Conservation (phyloP, 2,888 invertebrate genomes). For the Polia nebulosa region DNA sequence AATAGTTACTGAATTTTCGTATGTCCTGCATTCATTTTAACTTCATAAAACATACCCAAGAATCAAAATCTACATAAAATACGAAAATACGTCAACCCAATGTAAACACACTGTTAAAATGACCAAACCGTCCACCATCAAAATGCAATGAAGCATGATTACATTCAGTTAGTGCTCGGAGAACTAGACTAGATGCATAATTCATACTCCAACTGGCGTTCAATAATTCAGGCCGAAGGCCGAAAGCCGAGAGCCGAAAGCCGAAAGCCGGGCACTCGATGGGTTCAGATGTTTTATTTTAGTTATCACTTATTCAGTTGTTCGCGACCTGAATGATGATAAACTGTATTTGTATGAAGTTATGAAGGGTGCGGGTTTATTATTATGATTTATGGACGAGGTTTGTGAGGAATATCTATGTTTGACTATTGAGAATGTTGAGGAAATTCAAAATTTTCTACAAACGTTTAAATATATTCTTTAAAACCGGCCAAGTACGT, state of each 20-base stretch:
- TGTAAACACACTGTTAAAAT: slow-evolving; percentile 54
- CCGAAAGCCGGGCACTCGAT: slow-evolving; percentile 57
- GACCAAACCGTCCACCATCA: slow-evolving; percentile 53
- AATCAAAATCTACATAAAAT: slow-evolving; percentile 19
- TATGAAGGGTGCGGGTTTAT: slow-evolving; percentile 51
- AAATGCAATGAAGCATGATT: slow-evolving; percentile 66
- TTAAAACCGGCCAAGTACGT: no score
- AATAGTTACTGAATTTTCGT: neutral
- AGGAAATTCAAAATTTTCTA: neutral
- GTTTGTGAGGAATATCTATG: slow-evolving; percentile 46
- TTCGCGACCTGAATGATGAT: slow-evolving; percentile 62
- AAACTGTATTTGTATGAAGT: slow-evolving; percentile 57
- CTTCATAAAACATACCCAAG: neutral
- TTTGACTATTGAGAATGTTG: neutral
- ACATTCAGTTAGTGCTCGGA: slow-evolving; percentile 65
- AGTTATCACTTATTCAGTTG: slow-evolving; percentile 67
- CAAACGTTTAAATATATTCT: neutral
- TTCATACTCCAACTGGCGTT: slow-evolving; percentile 65
- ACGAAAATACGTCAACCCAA: slow-evolving; percentile 16
- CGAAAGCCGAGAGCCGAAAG: slow-evolving; percentile 52
- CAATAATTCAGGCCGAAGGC: slow-evolving; percentile 67
- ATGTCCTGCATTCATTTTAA: neutral
- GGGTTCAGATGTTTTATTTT: slow-evolving; percentile 67
- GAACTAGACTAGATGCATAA: slow-evolving; percentile 65
- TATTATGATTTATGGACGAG: slow-evolving; percentile 52